Percentiles rank a stretch among this genome's conserved stretches.
Conservation (phyloP, 2,888 invertebrate genomes). For the Branchellion lobata region DNA sequence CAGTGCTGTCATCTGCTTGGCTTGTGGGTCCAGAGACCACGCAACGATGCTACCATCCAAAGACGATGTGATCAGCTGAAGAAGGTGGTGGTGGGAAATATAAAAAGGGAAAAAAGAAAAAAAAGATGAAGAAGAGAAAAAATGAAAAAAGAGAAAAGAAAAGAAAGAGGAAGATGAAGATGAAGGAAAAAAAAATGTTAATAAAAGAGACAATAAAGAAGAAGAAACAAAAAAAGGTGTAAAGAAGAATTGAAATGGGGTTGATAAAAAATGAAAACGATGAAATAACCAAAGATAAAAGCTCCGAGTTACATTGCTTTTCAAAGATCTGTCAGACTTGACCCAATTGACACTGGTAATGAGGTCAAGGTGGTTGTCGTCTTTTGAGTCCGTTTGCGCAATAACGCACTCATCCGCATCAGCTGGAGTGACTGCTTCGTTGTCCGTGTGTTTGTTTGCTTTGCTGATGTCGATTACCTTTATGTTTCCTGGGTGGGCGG, state of each 20-base stretch:
- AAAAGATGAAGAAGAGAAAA: too few relatives aligned
- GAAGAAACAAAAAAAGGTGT: too few relatives aligned
- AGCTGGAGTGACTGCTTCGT: background rate
- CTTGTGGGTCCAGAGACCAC: background rate
- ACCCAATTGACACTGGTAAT: background rate
- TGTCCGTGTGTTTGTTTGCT: background rate
- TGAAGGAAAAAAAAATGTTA: too few relatives aligned
- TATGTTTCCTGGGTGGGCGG: background rate
- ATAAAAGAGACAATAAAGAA: too few relatives aligned
- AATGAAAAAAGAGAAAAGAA: too few relatives aligned
- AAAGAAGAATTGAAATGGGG: too few relatives aligned
- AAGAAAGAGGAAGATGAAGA: too few relatives aligned
- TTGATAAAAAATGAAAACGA: too few relatives aligned
- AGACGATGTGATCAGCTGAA: background rate
- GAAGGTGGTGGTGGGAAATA: too few relatives aligned
- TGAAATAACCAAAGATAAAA: too few relatives aligned
- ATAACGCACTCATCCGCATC: background rate
- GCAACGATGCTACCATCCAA: background rate
- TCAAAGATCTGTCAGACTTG: background rate
- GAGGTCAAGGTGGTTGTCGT: background rate
- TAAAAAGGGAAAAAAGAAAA: too few relatives aligned
- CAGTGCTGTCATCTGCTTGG: background rate
- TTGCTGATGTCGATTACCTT: background rate
- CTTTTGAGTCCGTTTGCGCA: slow-evolving; percentile 5
- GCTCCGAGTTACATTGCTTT: too few relatives aligned